These are phyloP conservation scores for Mobula birostris DNA, from an alignment of 2,113 vertebrate species.

Conservation along the genomic window DNA sequence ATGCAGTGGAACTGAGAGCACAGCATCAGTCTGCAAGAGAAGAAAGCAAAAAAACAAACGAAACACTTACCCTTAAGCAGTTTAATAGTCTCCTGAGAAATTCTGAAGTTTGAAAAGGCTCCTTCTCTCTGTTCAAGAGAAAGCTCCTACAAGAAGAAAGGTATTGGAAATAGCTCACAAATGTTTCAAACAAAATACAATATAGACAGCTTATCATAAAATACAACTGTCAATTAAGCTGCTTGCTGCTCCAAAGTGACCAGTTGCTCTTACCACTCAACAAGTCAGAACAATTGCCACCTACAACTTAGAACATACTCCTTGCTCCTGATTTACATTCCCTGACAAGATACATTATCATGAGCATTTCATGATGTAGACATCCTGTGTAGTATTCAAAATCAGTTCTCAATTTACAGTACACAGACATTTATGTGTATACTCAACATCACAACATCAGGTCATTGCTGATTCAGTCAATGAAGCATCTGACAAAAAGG, in stretches of 20 bases:
- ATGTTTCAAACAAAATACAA: not conserved
- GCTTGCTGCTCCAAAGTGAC: not conserved
- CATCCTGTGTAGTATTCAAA: too few species aligned
- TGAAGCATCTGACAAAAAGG: too few species aligned
- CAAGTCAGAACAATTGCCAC: not conserved
- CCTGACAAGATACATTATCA: too few species aligned
- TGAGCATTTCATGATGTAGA: too few species aligned
- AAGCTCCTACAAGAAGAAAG: constrained; percentile 41
- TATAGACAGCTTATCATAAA: not conserved
- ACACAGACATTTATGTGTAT: too few species aligned
- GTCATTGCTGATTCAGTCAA: too few species aligned
- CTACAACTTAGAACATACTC: not conserved
- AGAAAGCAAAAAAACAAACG: not conserved
- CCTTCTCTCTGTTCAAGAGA: constrained; percentile 62
- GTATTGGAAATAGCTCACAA: not conserved
- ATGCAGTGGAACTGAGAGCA: not conserved
- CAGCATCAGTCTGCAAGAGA: not conserved
- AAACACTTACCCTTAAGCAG: constrained; percentile 57
- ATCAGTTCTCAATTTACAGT: too few species aligned
- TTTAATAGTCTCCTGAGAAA: constrained; percentile 57
- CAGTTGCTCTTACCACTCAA: not conserved
- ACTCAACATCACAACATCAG: too few species aligned
- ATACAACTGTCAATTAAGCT: not conserved
- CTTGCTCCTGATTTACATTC: too few species aligned
- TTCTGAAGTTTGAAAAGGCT: constrained; percentile 65